These are phyloP conservation scores for Coregonus suidteri DNA, from an alignment of 2,797 vertebrate species.

Conservation along the genomic window DNA sequence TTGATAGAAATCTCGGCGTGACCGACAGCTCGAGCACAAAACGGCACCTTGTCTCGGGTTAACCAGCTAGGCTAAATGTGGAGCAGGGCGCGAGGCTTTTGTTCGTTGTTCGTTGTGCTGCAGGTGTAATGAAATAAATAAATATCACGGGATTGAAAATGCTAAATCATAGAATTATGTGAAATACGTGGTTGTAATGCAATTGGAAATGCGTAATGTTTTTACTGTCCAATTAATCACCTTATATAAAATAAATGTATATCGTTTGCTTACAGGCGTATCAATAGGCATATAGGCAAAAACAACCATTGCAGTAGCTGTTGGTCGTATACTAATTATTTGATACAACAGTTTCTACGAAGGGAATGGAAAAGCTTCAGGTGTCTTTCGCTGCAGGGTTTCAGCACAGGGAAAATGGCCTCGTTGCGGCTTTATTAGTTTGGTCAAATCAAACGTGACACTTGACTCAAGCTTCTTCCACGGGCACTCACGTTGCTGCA, in stretches of 20 bases:
- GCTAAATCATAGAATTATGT: neutral
- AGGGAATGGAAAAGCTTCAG: slow-evolving; percentile 8
- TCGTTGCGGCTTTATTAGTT: slow-evolving; percentile 66
- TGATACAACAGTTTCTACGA: slow-evolving; percentile 8
- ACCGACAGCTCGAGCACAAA: slow-evolving; percentile 60
- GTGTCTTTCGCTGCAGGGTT: slow-evolving; percentile 37
- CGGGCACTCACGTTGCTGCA: slow-evolving; percentile 13
- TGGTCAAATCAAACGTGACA: slow-evolving; percentile 76
- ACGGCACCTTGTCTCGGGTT: slow-evolving; percentile 74
- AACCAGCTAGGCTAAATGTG: slow-evolving; percentile 71
- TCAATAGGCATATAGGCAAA: neutral
- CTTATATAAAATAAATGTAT: neutral
- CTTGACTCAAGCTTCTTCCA: slow-evolving; percentile 54
- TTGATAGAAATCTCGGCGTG: slow-evolving; percentile 81
- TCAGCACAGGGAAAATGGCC: slow-evolving; percentile 65
- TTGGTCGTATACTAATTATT: neutral
- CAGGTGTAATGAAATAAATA: neutral
- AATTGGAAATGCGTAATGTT: neutral
- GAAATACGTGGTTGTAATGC: neutral
- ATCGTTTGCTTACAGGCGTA: no score
- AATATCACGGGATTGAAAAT: neutral
- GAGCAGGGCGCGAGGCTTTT: slow-evolving; percentile 40
- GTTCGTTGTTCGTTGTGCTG: slow-evolving; percentile 1
- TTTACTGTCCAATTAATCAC: neutral
- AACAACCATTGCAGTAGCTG: neutral